Percentiles rank a stretch among this genome's conserved stretches.
Evolutionary conservation across 2,797 vertebrate species (phyloP).

Genomic region (Oophaga sylvatica): DNA sequence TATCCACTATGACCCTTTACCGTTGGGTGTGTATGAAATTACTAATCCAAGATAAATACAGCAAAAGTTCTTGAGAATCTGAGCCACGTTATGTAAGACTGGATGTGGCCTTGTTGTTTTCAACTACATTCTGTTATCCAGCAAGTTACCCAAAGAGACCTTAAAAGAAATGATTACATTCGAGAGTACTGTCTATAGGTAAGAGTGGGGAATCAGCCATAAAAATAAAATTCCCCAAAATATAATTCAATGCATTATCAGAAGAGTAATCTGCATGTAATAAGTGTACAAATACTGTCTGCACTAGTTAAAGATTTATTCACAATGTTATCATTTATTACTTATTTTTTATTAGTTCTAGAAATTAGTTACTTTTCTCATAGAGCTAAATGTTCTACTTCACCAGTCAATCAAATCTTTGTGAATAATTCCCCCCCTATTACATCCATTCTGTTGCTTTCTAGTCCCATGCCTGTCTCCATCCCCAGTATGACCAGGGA

Average conservation of each 20-base stretch:
- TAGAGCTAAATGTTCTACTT: no score
- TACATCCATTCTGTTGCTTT: no score
- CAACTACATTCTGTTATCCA: conserved; percentile 13
- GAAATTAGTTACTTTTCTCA: no score
- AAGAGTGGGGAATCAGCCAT: no score
- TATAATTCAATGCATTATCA: background rate
- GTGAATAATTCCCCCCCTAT: no score
- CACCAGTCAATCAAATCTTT: no score
- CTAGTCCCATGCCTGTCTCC: no score
- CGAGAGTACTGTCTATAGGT: background rate
- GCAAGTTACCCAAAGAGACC: background rate
- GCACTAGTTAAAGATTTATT: background rate
- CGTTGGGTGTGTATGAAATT: conserved; percentile 21
- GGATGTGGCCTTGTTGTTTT: conserved; percentile 37
- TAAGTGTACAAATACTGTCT: background rate
- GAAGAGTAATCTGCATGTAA: background rate
- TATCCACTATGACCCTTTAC: conserved; percentile 37
- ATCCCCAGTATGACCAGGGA: no score
- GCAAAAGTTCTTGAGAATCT: conserved; percentile 22
- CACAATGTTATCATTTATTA: no score
- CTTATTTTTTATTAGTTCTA: no score
- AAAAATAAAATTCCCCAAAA: background rate
- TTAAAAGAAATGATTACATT: background rate
- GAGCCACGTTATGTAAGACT: conserved; percentile 44
- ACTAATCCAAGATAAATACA: conserved; percentile 50